Base-by-base conservation (phyloP, 2,113 vertebrate genomes). In the Rhabdornis inornatus region DNA sequence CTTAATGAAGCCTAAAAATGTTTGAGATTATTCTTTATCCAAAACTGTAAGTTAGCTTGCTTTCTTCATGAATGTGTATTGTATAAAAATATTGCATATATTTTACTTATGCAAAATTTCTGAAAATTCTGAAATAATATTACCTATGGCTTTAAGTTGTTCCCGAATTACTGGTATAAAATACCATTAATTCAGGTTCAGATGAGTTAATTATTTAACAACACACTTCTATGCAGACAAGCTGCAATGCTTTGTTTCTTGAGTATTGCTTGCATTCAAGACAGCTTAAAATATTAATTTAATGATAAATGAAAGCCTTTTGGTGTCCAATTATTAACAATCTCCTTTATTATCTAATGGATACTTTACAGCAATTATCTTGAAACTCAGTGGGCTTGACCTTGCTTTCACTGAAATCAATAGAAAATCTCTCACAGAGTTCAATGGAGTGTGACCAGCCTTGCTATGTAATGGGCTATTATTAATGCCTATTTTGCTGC, bases 351-450 rank as follows among this genome's bases (percentile, higher is more conserved):
- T 92, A 76, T 80, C 90, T 94, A 91, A 90, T 66, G 49, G 57
- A 83, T 89, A 76, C 19, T 88, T 91, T 52, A 70, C 35, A 80
- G 55, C 42, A 95, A 89, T 96, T 89, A 72, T 89, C 31, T 92
- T 79, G 45, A 69, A 95, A 92, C 63, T 71, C 72, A 64, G 7
- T 57, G n/a, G 57, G 22, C 31, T 89, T 84, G 57, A 94, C 83
- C 53, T 81, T 80, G 63, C 13, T 85, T 83, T 87, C 74, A 55
- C 8, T 76, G 42, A 77, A 95, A 91, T 87, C 84, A 57, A 76
- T 71, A 53, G 25, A 6, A 94, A 72, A 61, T 61, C 24, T 94
- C n/a, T 69, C 50, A 28, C n/a, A 69, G 49, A 83, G 25, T 79
- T 87, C 89, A 91, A 44, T 28, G 27, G 66, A 70, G 66, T 79